A percentile compares a stretch with the other conserved stretches of the same genome.
phyloP scores from a whole-genome alignment of 2,797 vertebrate species.

The Pampus argenteus region DNA sequence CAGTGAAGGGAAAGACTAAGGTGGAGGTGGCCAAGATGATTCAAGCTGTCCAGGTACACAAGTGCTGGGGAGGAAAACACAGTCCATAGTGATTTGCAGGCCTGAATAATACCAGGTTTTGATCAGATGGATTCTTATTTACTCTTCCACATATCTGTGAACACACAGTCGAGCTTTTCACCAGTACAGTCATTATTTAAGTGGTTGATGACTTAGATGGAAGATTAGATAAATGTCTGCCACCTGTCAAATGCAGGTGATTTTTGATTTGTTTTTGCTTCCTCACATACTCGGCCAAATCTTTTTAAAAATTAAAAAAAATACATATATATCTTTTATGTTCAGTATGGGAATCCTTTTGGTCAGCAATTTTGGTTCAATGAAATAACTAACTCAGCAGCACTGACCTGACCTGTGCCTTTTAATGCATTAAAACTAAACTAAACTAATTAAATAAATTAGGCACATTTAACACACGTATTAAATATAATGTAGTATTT shows the following conservation, averaged over 20 bases:
- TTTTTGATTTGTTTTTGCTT: not conserved
- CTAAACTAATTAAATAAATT: too few relatives aligned
- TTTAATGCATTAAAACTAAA: not conserved
- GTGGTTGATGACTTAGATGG: not conserved
- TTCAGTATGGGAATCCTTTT: not conserved
- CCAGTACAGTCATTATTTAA: not conserved
- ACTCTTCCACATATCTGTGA: not conserved
- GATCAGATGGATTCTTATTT: not conserved
- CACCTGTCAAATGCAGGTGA: not conserved
- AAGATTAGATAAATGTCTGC: not conserved
- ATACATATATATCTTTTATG: too few relatives aligned
- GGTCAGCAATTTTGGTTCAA: not conserved
- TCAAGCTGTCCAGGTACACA: constrained; percentile 93
- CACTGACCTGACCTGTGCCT: not conserved
- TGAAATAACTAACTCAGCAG: not conserved
- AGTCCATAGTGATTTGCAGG: not conserved
- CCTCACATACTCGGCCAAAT: not conserved
- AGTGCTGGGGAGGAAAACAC: not conserved
- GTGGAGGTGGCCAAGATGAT: constrained; percentile 99
- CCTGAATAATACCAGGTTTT: not conserved
- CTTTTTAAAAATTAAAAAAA: too few relatives aligned
- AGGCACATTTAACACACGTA: not conserved
- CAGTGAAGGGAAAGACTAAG: constrained; percentile 98
- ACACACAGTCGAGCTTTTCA: not conserved
- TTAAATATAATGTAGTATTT: not conserved